Evolutionary conservation across 2,113 vertebrate genomes (phyloP).

Genomic region (Urocitellus parryii): DNA sequence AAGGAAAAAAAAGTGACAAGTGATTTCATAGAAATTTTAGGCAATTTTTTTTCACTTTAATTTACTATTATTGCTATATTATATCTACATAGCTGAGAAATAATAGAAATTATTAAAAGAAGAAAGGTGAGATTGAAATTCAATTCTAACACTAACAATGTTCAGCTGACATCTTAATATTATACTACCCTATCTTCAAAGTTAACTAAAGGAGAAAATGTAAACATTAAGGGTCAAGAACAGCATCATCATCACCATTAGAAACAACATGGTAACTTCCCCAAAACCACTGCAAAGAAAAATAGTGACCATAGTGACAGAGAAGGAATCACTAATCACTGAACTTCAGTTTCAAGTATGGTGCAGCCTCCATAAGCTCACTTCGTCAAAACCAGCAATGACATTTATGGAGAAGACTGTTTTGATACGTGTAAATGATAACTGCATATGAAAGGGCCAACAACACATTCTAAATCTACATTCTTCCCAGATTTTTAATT

Average conservation of each 20-base stretch:
- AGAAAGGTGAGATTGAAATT: not conserved
- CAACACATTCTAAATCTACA: not conserved
- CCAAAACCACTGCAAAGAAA: not conserved
- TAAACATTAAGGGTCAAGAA: not conserved
- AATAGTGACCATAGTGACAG: not conserved
- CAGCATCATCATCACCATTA: not conserved
- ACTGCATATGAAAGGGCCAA: not conserved
- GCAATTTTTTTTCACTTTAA: slow-evolving; percentile 11
- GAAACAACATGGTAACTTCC: not conserved
- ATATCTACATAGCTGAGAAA: not conserved
- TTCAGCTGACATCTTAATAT: not conserved
- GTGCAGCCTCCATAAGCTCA: not conserved
- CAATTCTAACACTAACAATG: not conserved
- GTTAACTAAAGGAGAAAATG: not conserved
- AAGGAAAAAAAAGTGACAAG: not conserved
- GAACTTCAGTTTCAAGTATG: not conserved
- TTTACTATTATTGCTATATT: not conserved
- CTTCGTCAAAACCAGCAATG: not conserved
- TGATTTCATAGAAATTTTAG: not conserved
- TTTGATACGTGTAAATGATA: not conserved
- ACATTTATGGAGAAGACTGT: not conserved
- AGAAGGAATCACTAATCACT: not conserved
- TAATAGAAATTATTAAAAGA: not conserved
- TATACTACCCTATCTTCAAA: slow-evolving; percentile 7
- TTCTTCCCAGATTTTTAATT: slow-evolving; percentile 19